Conservation (phyloP, 2,797 vertebrate genomes). For the Fistularia tabacaria region DNA sequence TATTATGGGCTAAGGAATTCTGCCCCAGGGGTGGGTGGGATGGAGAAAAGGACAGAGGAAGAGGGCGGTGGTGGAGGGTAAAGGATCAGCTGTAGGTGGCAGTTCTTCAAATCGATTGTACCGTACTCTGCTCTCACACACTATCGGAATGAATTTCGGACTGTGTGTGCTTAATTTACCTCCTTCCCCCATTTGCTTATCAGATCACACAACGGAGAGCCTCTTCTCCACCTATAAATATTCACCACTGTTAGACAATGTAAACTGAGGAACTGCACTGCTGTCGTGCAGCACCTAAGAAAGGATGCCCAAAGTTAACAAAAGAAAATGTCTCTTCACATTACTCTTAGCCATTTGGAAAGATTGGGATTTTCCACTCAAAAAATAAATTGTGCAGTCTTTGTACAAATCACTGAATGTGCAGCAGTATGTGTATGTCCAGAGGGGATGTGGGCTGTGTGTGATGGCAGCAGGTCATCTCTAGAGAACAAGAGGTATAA, state of each 20-base stretch:
- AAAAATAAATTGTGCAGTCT: slow-evolving; percentile 14
- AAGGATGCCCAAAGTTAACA: slow-evolving; percentile 9
- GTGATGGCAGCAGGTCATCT: slow-evolving; percentile 40
- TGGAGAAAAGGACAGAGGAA: slow-evolving; percentile 35
- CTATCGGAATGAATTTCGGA: slow-evolving; percentile 64
- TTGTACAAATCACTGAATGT: slow-evolving; percentile 23
- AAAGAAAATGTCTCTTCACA: slow-evolving; percentile 9
- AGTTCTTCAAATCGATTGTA: slow-evolving; percentile 61
- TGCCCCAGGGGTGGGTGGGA: slow-evolving; percentile 44
- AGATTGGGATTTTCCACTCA: slow-evolving; percentile 26
- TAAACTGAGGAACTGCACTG: slow-evolving; percentile 37
- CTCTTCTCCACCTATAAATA: slow-evolving; percentile 52
- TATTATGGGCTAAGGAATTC: slow-evolving; percentile 64
- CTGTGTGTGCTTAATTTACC: slow-evolving; percentile 66
- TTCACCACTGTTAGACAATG: slow-evolving; percentile 38
- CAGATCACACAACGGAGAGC: slow-evolving; percentile 25
- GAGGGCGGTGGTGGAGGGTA: slow-evolving; percentile 45
- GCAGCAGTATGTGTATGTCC: slow-evolving; percentile 27
- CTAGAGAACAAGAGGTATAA: slow-evolving; percentile 16
- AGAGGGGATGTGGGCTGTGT: slow-evolving; percentile 1
- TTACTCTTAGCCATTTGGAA: slow-evolving; percentile 3
- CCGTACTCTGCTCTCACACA: slow-evolving; percentile 26
- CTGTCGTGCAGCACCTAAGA: slow-evolving; percentile 13
- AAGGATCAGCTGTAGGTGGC: slow-evolving; percentile 65
- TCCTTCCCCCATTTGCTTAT: slow-evolving; percentile 64